A percentile compares a stretch with the other conserved stretches of the same genome.
Conservation (phyloP, 2,113 vertebrate species). For the Phaethornis superciliosus region DNA sequence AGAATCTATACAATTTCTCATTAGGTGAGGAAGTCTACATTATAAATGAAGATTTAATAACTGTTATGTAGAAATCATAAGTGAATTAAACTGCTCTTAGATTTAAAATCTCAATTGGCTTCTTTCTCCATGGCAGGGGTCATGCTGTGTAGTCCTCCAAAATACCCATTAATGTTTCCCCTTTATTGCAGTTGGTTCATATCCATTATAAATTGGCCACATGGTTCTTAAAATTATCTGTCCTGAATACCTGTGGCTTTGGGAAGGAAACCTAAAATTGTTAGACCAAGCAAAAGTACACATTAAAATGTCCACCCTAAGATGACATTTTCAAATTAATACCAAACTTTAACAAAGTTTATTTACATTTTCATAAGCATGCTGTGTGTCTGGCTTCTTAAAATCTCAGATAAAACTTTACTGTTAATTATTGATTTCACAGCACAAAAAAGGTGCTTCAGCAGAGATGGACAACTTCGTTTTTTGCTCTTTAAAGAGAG, state of each 20-base stretch:
- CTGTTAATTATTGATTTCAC: neutral
- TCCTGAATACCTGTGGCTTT: neutral
- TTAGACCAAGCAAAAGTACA: neutral
- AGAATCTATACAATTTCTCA: neutral
- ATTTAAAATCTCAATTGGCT: neutral
- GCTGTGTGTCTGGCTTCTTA: neutral
- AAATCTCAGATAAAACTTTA: neutral
- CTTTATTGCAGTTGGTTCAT: neutral
- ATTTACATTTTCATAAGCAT: neutral
- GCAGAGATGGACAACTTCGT: neutral
- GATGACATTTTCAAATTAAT: neutral
- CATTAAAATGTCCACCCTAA: neutral
- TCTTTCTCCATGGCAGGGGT: neutral
- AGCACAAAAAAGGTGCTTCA: neutral
- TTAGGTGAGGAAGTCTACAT: neutral
- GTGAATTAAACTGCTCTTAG: neutral
- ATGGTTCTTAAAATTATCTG: neutral
- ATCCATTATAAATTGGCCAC: neutral
- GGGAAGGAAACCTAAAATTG: neutral
- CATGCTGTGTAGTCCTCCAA: neutral
- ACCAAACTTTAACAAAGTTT: neutral
- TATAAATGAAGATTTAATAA: slow-evolving; percentile 2
- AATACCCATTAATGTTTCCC: neutral
- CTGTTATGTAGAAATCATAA: neutral
- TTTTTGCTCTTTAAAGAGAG: neutral